Conservation (phyloP, 1,140 invertebrate species). For the Gryllus bimaculatus region DNA sequence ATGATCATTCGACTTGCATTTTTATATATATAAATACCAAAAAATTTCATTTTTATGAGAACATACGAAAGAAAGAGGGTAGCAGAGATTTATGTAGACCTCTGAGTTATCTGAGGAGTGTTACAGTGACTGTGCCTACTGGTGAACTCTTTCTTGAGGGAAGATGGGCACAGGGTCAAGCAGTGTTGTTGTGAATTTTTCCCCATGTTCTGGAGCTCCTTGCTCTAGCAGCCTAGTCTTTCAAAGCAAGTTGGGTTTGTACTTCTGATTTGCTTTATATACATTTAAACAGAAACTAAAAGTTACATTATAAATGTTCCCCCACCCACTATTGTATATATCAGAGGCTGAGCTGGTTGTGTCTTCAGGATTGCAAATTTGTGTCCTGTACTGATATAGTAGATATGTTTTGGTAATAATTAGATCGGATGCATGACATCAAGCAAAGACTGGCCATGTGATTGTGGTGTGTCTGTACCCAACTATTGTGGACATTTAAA, state of each 20-base stretch:
- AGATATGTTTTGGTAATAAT: background rate
- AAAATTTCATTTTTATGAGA: background rate
- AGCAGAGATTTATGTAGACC: too few species aligned
- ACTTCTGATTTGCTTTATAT: conserved; percentile 13
- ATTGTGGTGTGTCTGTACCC: background rate
- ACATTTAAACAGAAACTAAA: background rate
- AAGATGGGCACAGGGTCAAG: background rate
- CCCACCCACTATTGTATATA: conserved; percentile 8
- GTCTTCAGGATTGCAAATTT: background rate
- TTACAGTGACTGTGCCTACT: background rate
- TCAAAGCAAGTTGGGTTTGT: conserved; percentile 15
- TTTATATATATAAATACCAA: background rate
- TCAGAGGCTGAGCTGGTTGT: background rate
- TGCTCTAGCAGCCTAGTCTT: conserved; percentile 12
- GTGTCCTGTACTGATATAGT: background rate
- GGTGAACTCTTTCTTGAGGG: background rate
- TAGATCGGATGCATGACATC: background rate
- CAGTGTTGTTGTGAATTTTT: background rate
- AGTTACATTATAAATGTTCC: conserved; percentile 8
- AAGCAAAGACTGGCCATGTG: background rate
- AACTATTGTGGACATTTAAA: background rate
- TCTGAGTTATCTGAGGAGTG: background rate
- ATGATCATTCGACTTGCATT: background rate
- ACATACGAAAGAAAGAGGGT: background rate
- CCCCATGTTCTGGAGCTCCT: background rate